Evolutionary conservation across 1,140 invertebrate species (phyloP).

Genomic region (Pogonomyrmex barbatus): DNA sequence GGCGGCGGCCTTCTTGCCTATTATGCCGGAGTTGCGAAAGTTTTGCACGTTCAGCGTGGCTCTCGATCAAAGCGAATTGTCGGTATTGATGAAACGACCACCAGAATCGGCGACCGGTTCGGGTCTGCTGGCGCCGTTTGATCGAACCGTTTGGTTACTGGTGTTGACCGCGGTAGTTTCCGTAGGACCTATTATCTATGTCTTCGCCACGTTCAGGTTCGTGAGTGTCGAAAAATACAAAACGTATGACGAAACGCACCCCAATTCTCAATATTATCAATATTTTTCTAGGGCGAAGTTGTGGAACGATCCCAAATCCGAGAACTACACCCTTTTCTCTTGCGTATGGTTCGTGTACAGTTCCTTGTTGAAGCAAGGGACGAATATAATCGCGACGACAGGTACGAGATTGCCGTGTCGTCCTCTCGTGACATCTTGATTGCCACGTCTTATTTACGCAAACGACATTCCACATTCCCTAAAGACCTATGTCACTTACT

Average conservation of each 20-base stretch:
- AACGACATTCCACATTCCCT: background rate
- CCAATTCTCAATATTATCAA: background rate
- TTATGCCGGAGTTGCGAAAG: slow-evolving; percentile 87
- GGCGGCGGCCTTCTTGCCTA: slow-evolving; percentile 91
- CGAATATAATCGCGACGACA: slow-evolving; percentile 91
- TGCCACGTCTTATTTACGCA: background rate
- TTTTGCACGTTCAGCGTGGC: slow-evolving; percentile 88
- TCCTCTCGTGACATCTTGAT: background rate
- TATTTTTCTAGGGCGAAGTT: slow-evolving; percentile 80
- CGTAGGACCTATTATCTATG: slow-evolving; percentile 93
- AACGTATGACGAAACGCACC: background rate
- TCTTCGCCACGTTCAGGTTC: slow-evolving; percentile 89
- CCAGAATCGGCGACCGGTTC: slow-evolving; percentile 93
- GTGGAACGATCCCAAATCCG: slow-evolving; percentile 86
- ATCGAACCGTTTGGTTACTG: slow-evolving; percentile 91
- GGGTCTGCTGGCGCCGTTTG: slow-evolving; percentile 93
- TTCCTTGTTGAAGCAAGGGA: slow-evolving; percentile 95
- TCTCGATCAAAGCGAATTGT: slow-evolving; percentile 91
- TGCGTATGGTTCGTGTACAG: slow-evolving; percentile 96
- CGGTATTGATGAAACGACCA: slow-evolving; percentile 92
- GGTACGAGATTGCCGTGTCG: slow-evolving; percentile 85
- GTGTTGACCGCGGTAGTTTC: slow-evolving; percentile 90
- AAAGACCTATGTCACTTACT: background rate
- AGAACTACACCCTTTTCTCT: slow-evolving; percentile 88
- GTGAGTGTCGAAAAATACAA: background rate